Percentiles rank a stretch among this genome's conserved stretches.
Conservation (phyloP, 2,797 vertebrate species). For the Acanthopagrus latus region DNA sequence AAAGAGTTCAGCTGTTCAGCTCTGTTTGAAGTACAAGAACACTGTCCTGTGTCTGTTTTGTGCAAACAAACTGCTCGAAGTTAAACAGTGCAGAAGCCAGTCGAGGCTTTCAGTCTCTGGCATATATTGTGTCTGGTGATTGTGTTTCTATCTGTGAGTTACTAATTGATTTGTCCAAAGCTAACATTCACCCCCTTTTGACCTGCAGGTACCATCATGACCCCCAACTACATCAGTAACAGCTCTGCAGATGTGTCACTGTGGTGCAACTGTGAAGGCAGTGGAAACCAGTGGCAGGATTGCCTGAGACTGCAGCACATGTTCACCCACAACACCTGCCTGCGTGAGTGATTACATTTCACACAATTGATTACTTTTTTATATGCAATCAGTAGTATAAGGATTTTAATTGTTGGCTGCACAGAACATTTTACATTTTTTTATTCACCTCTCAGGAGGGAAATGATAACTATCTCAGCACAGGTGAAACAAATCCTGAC, state of each 20-base stretch:
- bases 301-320: constrained; percentile 90
- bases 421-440: not conserved
- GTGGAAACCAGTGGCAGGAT: constrained; percentile 93
- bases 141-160: not conserved
- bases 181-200: not conserved
- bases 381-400: not conserved
- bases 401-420: not conserved
- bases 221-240: constrained; percentile 95
- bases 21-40: constrained; percentile 1
- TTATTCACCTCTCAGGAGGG: no score
- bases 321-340: constrained; percentile 93
- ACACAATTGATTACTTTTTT: not conserved
- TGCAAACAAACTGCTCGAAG: not conserved
- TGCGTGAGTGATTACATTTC: constrained; percentile 86
- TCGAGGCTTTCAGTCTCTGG: not conserved
- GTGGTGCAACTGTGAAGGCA: constrained; percentile 95
- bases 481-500: not conserved
- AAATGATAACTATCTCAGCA: not conserved
- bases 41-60: not conserved
- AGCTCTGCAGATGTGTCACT: constrained; percentile 90
- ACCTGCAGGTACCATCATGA: constrained; percentile 92
- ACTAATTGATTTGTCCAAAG: not conserved
- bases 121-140: not conserved
- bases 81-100: constrained; percentile 6
- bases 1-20: constrained; percentile 17